Conservation (phyloP, 2,113 vertebrate genomes). For the Ceyx cyanopectus region DNA sequence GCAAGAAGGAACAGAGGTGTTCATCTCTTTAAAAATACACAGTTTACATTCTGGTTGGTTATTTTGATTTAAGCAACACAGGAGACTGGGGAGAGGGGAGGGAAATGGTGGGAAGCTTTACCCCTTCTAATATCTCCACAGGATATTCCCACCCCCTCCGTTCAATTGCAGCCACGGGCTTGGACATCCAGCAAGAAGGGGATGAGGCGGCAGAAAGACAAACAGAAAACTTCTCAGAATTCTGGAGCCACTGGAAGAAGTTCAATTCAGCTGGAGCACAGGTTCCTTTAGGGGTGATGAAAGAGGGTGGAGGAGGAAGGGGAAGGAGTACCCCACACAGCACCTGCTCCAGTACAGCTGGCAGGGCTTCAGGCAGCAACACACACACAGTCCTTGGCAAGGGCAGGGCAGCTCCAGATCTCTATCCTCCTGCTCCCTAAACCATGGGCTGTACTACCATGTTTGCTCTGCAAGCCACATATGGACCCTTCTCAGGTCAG, state of each 20-base stretch:
- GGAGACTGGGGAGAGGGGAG: not conserved
- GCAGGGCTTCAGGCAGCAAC: not conserved
- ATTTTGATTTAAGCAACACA: not conserved
- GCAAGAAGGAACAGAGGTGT: not conserved
- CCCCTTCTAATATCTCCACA: not conserved
- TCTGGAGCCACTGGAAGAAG: not conserved
- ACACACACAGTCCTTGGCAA: rapidly evolving
- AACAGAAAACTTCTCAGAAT: not conserved
- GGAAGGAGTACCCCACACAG: not conserved
- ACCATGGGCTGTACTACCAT: not conserved
- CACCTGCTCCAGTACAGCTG: not conserved
- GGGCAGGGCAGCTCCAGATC: not conserved
- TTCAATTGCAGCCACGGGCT: not conserved
- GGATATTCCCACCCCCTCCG: not conserved
- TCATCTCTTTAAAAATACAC: not conserved
- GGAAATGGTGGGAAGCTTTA: not conserved
- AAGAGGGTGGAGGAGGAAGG: not conserved
- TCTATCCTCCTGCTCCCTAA: not conserved
- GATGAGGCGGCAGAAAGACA: not conserved
- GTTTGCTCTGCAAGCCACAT: not conserved
- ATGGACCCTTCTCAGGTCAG: not conserved
- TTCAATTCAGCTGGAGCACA: not conserved
- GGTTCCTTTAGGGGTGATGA: not conserved
- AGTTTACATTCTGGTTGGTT: not conserved
- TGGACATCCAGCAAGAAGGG: not conserved